Conservation (phyloP, 2,797 vertebrate genomes). For the Hybognathus amarus region DNA sequence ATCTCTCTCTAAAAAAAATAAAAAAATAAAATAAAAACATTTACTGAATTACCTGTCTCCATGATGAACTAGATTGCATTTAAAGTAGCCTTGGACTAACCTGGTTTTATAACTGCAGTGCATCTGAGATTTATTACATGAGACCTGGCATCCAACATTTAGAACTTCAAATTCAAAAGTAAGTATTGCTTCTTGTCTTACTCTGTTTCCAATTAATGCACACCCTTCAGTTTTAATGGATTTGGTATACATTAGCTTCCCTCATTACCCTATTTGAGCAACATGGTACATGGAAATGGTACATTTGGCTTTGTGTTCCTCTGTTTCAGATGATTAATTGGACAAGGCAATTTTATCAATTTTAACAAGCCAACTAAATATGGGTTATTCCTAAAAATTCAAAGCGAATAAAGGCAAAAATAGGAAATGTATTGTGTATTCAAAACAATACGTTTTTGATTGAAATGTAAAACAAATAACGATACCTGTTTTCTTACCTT, state of each 20-base stretch:
- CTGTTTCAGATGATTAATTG: not conserved
- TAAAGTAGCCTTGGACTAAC: slow-evolving; percentile 68
- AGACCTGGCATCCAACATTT: slow-evolving; percentile 67
- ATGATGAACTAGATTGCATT: slow-evolving; percentile 27
- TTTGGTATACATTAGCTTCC: slow-evolving; percentile 56
- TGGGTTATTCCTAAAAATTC: not conserved
- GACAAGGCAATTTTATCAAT: not conserved
- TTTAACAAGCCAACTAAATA: slow-evolving; percentile 1
- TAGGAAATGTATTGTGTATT: not conserved
- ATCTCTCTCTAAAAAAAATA: slow-evolving; percentile 13
- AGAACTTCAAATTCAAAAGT: slow-evolving; percentile 58
- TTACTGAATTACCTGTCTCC: not conserved
- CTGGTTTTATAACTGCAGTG: slow-evolving; percentile 66
- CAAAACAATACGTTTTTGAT: not conserved
- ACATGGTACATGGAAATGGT: not conserved
- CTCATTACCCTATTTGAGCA: slow-evolving; percentile 46
- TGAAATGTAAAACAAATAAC: slow-evolving; percentile 2
- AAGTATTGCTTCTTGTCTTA: slow-evolving; percentile 62
- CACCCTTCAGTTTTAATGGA: slow-evolving; percentile 59
- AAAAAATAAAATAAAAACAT: not conserved
- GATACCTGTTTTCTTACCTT: slow-evolving; percentile 82
- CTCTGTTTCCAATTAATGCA: slow-evolving; percentile 71
- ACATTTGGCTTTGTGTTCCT: not conserved
- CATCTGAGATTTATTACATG: slow-evolving; percentile 71
- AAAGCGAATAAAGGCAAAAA: not conserved